Percentiles rank a stretch among this genome's conserved stretches.
These are phyloP conservation scores for Saguinus midas DNA, from an alignment of 2,113 vertebrate species.

Conservation along the genomic window DNA sequence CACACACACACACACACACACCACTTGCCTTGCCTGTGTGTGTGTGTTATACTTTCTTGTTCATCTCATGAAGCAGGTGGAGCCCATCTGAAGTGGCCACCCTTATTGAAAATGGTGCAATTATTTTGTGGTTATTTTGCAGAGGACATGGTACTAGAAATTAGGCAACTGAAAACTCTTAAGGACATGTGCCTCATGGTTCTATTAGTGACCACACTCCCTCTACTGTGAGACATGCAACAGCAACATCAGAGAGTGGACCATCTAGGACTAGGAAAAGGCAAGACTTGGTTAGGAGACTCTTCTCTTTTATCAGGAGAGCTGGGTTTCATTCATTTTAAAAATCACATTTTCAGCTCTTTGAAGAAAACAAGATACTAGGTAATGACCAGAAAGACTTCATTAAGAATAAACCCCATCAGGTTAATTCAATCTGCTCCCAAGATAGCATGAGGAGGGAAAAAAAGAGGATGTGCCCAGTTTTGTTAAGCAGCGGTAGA, in stretches of 20 bases:
- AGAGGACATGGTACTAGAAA: background rate
- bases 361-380: background rate
- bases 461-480: background rate
- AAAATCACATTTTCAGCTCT: background rate
- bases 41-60: background rate
- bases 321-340: background rate
- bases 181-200: background rate
- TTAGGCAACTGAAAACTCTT: background rate
- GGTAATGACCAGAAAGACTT: background rate
- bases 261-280: accelerated
- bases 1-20: background rate
- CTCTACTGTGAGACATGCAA: background rate
- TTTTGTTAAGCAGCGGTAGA: background rate
- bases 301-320: background rate
- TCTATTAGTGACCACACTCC: accelerated
- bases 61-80: background rate
- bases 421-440: background rate
- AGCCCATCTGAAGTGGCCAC: too few relatives aligned
- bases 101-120: background rate
- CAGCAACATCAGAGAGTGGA: background rate
- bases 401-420: background rate
- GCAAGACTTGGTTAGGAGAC: background rate
- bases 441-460: background rate
- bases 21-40: accelerated
- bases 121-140: background rate